Evolutionary conservation across 2,113 vertebrate genomes (phyloP).

Genomic region (Aspidoscelis tigris): DNA sequence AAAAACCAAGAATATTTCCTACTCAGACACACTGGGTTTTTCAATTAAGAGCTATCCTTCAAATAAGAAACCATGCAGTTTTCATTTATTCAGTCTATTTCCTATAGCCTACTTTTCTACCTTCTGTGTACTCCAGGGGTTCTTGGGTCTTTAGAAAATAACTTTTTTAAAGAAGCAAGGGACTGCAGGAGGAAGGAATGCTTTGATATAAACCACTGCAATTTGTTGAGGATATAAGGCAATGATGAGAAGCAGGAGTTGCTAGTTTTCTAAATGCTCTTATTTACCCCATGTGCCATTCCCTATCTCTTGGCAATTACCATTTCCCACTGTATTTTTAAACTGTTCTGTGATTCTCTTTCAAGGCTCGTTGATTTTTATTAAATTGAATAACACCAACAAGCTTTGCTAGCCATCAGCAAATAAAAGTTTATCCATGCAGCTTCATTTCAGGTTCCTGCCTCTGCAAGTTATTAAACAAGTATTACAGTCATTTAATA

Average conservation of each 20-base stretch:
- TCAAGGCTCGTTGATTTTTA: no score
- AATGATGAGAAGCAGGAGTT: no score
- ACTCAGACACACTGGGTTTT: not conserved
- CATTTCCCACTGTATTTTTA: no score
- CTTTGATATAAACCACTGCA: not conserved
- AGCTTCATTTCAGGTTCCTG: not conserved
- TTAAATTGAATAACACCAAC: no score
- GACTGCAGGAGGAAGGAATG: not conserved
- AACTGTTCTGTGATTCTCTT: no score
- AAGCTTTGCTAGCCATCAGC: no score
- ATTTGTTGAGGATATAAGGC: not conserved
- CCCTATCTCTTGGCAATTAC: no score
- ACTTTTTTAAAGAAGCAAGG: not conserved
- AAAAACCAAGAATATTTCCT: not conserved
- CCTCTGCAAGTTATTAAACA: not conserved
- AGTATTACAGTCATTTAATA: not conserved
- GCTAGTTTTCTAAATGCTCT: no score
- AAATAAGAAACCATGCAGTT: not conserved
- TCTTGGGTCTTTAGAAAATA: not conserved
- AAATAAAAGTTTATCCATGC: no score
- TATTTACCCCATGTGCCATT: no score
- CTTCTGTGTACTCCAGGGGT: not conserved
- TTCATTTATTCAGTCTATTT: not conserved
- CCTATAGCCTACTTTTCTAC: not conserved
- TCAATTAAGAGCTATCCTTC: not conserved